Evolutionary conservation across 2,113 vertebrate genomes (phyloP), one percentile per base, ranked within the genome.

Genomic region (Raphicerus campestris): DNA sequence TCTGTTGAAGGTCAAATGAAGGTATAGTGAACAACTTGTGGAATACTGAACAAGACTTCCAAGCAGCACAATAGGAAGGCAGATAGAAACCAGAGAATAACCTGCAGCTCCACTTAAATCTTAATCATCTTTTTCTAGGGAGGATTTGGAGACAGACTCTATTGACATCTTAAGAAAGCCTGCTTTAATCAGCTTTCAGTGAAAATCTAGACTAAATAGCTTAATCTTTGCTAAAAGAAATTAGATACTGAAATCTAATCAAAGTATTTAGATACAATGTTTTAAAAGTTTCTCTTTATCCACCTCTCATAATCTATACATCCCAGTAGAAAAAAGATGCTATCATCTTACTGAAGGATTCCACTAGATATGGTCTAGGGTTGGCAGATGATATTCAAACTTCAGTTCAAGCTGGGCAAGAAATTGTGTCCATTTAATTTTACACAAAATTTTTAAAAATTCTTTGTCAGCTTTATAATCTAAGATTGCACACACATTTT

Each of bases 361-460:
- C 99, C 16, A 98, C 99, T 60, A 98, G 97, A 58, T 99, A 98
- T 0, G 98, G 99, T 42, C 98, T 99, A 16, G 98, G 99, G 87
- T 99, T 99, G 1, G 98, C 99, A 28, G 99, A 99, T 88, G 99
- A 98, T 99, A 99, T 87, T 99, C 99, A 49, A 99, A 99, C 93
- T 98, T 99, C 75, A 99, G 99, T 10, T 99, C 99, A 0, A 13
- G 99, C 99, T 5, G 99, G 99, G 58, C 99, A 99, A 99, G 99
- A 99, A 97, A 94, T 0, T 0, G 28, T 55, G 91, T 55, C 51
- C 2, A 1, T 30, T 63, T 93, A 60, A 86, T 96, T 66, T 75
- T 73, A 70, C 7, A 51, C 13, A n/a, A 26, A 42, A 60, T 53
- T 60, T 49, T 49, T 0, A 6, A 53, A 19, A 75, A 82, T 55